Conservation (phyloP, 2,797 vertebrate species). For the Neoniphon sammara region DNA sequence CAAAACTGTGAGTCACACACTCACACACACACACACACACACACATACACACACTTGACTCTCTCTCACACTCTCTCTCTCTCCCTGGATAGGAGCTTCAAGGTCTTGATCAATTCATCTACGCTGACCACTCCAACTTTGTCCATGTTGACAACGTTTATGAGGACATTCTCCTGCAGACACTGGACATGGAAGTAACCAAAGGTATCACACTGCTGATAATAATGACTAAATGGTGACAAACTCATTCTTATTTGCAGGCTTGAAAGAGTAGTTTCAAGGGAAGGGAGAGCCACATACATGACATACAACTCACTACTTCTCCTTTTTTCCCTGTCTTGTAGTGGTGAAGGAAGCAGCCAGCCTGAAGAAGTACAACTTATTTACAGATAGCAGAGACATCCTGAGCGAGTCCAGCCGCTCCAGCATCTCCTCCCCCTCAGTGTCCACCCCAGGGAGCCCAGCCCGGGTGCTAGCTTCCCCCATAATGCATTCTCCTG, state of each 20-base stretch:
- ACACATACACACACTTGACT: constrained; percentile 1
- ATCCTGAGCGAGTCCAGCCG: constrained; percentile 86
- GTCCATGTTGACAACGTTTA: constrained; percentile 92
- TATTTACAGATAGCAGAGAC: constrained; percentile 87
- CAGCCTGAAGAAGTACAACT: constrained; percentile 88
- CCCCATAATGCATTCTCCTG: background rate
- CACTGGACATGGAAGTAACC: constrained; percentile 85
- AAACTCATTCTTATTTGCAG: background rate
- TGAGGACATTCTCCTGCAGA: constrained; percentile 88
- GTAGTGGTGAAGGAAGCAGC: constrained; percentile 93
- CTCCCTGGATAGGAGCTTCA: constrained; percentile 85
- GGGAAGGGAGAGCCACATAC: background rate
- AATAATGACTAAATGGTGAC: background rate
- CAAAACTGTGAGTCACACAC: constrained; percentile 84
- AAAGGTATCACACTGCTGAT: constrained; percentile 84
- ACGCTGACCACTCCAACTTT: constrained; percentile 86
- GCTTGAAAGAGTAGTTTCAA: background rate
- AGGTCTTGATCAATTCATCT: constrained; percentile 86
- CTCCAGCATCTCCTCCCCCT: constrained; percentile 81
- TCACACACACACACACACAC: background rate
- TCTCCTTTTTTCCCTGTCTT: constrained; percentile 7
- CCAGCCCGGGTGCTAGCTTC: constrained; percentile 55
- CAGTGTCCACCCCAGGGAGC: constrained; percentile 82
- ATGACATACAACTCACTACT: background rate
- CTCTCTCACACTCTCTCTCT: constrained; percentile 8